phyloP scores from a whole-genome alignment of 2,113 vertebrate genomes.

The Isurus oxyrinchus region DNA sequence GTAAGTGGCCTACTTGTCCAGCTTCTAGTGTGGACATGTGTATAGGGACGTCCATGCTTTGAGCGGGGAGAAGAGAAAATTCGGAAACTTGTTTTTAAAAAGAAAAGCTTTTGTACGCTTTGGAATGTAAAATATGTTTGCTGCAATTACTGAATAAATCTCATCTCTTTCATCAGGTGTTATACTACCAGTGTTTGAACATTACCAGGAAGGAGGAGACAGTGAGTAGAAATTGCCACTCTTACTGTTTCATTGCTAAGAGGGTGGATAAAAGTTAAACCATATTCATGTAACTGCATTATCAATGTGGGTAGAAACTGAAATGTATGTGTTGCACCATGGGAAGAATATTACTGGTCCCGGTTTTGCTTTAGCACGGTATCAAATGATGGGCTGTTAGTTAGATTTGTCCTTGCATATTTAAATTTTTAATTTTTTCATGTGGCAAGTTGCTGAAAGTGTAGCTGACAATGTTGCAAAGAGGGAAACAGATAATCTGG shows the following conservation, averaged over 20 bases:
- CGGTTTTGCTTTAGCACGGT: no score
- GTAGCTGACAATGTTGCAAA: no score
- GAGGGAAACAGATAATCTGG: no score
- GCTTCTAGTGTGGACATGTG: background rate
- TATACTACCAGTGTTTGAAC: constrained; percentile 91
- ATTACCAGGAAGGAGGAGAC: constrained; percentile 96
- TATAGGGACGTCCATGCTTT: background rate
- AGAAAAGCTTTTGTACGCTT: background rate
- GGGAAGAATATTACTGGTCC: no score
- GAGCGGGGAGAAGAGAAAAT: background rate
- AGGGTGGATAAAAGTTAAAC: background rate
- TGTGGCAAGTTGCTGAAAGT: no score
- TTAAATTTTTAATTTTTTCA: background rate
- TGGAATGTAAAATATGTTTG: background rate
- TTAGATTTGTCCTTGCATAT: background rate
- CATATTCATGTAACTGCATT: background rate
- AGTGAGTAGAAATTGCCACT: constrained; percentile 66
- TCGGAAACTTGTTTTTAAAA: background rate
- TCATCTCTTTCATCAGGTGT: constrained; percentile 66
- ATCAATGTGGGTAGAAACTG: background rate
- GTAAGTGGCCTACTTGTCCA: background rate
- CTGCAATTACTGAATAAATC: background rate
- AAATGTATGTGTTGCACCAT: background rate
- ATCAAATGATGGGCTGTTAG: background rate
- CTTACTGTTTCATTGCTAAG: background rate